Base-by-base conservation (phyloP, 2,888 invertebrate species). In the Cerastoderma edule region DNA sequence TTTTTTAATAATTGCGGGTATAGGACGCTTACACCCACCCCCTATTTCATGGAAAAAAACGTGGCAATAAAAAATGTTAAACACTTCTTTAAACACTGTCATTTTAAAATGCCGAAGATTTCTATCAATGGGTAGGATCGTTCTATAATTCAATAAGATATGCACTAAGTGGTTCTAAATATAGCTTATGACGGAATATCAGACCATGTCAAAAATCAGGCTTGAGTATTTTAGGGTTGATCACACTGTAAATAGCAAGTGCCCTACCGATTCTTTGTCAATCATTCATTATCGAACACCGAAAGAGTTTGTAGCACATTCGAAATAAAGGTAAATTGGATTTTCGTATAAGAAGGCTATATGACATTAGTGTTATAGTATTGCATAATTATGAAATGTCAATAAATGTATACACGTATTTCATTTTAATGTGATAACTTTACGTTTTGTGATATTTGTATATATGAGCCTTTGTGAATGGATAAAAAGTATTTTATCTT, bases 161-260 rank as follows among this genome's bases (percentile, higher is more conserved):
- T n/a, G n/a, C n/a, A n/a, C n/a, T n/a, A n/a, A n/a, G n/a, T n/a
- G n/a, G n/a, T n/a, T 39, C 39, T 60, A 60, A 19, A 60, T 39
- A 60, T 60, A 60, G 60, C 22, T 10, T 39, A 60, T 60, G 60
- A 60, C 60, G 4, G 39, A 60, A 60, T 56, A n/a, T n/a, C 22
- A 24, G 24, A 53, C 4, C 24, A 10, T 53, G 24, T 5, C 24
- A 53, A 28, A 48, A 48, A 10, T 48, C 48, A 48, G n/a, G 5
- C 48, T 48, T 6, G 4, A 19, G n/a, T 6, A 10, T 48, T n/a
- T 48, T 19, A n/a, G 48, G 10, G 56, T 56, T 56, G 56, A 56
- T 56, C 22, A 19, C 56, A 30, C 56, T 4, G 19, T 56, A 56
- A 32, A 56, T 24, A 56, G 19, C 13, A 28, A 56, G 22, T 56